Conservation (phyloP, 2,797 vertebrate species). For the Brachyrhaphis roseni region DNA sequence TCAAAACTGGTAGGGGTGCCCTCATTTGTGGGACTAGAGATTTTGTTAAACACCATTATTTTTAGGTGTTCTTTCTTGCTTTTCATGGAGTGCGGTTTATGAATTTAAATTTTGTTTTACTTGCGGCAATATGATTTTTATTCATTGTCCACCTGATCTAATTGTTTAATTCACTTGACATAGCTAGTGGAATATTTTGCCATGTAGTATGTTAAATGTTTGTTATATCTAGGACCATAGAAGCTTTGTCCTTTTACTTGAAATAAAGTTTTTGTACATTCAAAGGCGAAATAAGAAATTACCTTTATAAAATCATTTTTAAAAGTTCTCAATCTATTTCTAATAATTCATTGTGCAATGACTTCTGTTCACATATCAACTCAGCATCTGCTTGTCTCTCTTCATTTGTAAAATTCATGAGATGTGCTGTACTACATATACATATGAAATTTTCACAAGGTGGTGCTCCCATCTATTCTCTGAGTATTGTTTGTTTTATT, state of each 20-base stretch:
- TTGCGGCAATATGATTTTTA: background rate
- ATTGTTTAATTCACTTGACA: background rate
- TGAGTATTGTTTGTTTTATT: constrained; percentile 15
- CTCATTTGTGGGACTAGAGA: background rate
- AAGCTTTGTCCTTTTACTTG: background rate
- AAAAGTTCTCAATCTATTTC: background rate
- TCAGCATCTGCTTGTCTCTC: constrained; percentile 5
- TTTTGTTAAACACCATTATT: background rate
- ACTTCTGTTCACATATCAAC: background rate
- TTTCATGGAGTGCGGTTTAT: background rate
- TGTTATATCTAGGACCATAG: background rate
- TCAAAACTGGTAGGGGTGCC: background rate
- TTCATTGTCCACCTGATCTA: background rate
- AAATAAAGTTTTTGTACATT: background rate
- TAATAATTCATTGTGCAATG: background rate
- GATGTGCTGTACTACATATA: constrained; percentile 11
- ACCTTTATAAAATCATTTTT: background rate
- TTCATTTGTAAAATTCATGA: constrained; percentile 14
- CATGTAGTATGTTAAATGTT: background rate
- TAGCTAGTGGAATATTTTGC: background rate
- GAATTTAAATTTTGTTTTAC: background rate
- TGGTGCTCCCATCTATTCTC: constrained; percentile 55
- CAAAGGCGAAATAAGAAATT: background rate
- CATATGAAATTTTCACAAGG: constrained; percentile 91
- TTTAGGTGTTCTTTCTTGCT: background rate